phyloP scores from a whole-genome alignment of 1,140 invertebrate genomes.

The Euwallacea fornicatus region DNA sequence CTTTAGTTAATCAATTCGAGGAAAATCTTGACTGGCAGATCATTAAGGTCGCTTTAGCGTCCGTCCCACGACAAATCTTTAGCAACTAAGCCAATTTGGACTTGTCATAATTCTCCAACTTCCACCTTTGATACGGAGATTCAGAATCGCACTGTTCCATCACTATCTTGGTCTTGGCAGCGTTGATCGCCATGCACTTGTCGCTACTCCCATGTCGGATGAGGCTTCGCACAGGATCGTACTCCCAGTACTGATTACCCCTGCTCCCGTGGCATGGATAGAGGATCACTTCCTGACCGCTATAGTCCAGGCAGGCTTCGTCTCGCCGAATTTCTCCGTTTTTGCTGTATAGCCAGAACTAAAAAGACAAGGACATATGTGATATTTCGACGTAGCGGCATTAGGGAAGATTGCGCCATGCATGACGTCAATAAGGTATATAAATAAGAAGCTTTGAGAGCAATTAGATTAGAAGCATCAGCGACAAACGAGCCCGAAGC shows the following conservation, averaged over 20 bases:
- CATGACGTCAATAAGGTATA: too few relatives aligned
- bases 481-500: neutral
- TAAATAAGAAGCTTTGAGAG: too few relatives aligned
- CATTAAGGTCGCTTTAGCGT: too few relatives aligned
- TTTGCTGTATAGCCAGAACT: conserved; percentile 99
- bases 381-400: too few relatives aligned
- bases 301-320: conserved; percentile 96
- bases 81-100: conserved; percentile 12
- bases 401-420: too few relatives aligned
- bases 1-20: too few relatives aligned
- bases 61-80: too few relatives aligned
- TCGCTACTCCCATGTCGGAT: conserved; percentile 86
- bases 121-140: conserved; percentile 74
- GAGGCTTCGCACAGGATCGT: conserved; percentile 51
- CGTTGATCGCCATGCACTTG: conserved; percentile 83
- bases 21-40: too few relatives aligned
- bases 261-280: conserved; percentile 96
- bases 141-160: conserved; percentile 78
- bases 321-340: conserved; percentile 94
- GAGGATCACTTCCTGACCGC: conserved; percentile 88
- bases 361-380: conserved; percentile 32
- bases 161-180: conserved; percentile 74
- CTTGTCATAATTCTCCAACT: conserved; percentile 81
- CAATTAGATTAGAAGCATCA: too few relatives aligned
- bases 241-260: conserved; percentile 69